phyloP scores from a whole-genome alignment of 23 tunicate genomes.

The Styela clava region DNA sequence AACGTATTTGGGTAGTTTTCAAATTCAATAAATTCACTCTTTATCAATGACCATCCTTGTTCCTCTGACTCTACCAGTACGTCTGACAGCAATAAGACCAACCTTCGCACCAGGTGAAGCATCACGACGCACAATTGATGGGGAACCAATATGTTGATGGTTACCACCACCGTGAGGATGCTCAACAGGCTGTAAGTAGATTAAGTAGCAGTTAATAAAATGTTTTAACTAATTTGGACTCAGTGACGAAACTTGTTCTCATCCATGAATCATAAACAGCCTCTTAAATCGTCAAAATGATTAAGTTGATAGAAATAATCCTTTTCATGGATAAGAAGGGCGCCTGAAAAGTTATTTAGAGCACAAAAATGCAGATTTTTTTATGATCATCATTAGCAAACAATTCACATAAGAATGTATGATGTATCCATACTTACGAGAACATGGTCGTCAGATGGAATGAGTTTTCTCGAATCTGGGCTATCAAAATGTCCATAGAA shows the following conservation, averaged over 20 bases:
- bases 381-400: too few species aligned
- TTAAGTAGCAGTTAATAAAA: too few species aligned
- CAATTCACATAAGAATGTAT: too few species aligned
- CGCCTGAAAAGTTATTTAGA: neutral
- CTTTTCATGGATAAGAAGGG: neutral
- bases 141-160: constrained; percentile 96
- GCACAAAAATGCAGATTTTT: neutral
- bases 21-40: constrained; percentile 48
- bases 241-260: neutral
- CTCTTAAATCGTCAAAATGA: constrained; percentile 25
- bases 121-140: constrained; percentile 82
- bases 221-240: neutral
- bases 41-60: constrained; percentile 66
- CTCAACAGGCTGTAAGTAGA: constrained; percentile 94
- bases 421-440: constrained; percentile 61
- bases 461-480: constrained; percentile 71
- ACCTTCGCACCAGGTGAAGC: constrained; percentile 95
- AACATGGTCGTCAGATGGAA: constrained; percentile 71
- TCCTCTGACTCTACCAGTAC: constrained; percentile 91
- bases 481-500: constrained; percentile 54
- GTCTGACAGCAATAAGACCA: constrained; percentile 92
- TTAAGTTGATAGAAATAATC: neutral
- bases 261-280: constrained; percentile 37
- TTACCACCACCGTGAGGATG: constrained; percentile 99
- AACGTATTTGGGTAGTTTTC: too few species aligned